Base-by-base conservation (phyloP, 2,888 invertebrate genomes). In the Pyrochroa serraticornis region DNA sequence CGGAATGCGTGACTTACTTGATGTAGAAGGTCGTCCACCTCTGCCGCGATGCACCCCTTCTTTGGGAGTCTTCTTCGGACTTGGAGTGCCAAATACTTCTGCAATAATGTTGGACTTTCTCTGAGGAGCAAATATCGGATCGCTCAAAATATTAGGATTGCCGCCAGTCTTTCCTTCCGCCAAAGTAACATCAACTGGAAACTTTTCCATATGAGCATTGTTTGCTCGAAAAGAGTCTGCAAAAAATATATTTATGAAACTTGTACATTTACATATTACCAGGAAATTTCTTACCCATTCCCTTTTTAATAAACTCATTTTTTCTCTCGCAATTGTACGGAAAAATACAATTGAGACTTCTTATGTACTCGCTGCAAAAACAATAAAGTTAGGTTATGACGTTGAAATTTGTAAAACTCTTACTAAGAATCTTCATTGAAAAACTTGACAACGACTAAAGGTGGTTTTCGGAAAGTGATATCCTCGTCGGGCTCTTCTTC, bases 351-450 rank as follows among this genome's bases (percentile, higher is more conserved):
- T 87, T 87, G 41, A 83, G 77, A 74, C 87, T 89, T 74, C 85
- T 87, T 36, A 93, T 89, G 80, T 86, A 90, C 81, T 93, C 92
- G 80, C 93, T 93, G 82, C 71, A 90, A 88, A 58, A 60, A 57
- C 31, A 43, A 49, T 43, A 8, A 59, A 46, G 45, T 58, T 10
- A 53, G 58, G 53, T 58, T 58, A 58, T 32, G 50, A 31, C 61
- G 36, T 46, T 52, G 39, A 14, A 8, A 13, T 31, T 39, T 45
- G 41, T 31, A 7, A 30, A 32, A 13, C 31, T 70, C 91, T 88
- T 84, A 93, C 93, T 85, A 93, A 62, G 86, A 83, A 72, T 89
- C 88, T 80, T 93, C 93, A 57, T 91, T 87, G 78, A 93, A 93
- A 80, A 93, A 93, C 76, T 91, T 90, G 44, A 93, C 93, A 70